Evolutionary conservation across 2,888 invertebrate genomes (phyloP).

Genomic region (Ditylenchus weischeri): DNA sequence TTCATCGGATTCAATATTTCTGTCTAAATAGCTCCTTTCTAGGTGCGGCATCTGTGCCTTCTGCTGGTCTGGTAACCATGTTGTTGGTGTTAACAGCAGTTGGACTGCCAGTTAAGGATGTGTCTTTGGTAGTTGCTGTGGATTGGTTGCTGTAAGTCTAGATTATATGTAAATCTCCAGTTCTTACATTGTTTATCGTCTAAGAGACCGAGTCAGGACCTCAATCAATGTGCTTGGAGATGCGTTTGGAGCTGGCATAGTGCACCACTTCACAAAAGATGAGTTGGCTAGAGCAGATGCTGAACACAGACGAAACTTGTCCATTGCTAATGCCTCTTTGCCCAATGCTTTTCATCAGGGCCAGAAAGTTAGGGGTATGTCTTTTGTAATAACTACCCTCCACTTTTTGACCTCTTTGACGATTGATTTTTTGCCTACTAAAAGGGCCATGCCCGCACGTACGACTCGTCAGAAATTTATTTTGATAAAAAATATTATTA

Average conservation of each 20-base stretch:
- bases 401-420: too few relatives aligned
- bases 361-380: neutral
- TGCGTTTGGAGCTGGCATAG: slow-evolving; percentile 66
- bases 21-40: too few relatives aligned
- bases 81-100: slow-evolving; percentile 63
- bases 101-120: slow-evolving; percentile 62
- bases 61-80: slow-evolving; percentile 60
- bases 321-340: neutral
- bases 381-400: neutral
- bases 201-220: slow-evolving; percentile 65
- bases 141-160: slow-evolving; percentile 63
- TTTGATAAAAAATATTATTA: too few relatives aligned
- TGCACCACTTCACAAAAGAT: slow-evolving; percentile 62
- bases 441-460: too few relatives aligned
- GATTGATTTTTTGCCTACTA: too few relatives aligned
- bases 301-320: slow-evolving; percentile 19
- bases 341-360: too few relatives aligned
- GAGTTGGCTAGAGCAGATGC: slow-evolving; percentile 59
- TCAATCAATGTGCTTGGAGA: slow-evolving; percentile 66
- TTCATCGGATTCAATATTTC: too few relatives aligned
- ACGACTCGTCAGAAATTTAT: too few relatives aligned
- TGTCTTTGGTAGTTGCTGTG: slow-evolving; percentile 62
- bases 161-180: neutral
- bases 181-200: slow-evolving; percentile 21
- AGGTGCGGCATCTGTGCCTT: slow-evolving; percentile 79